Evolutionary conservation across 1,140 invertebrate species (phyloP), one percentile per base, ranked within the genome.

Genomic region (Zaprionus inermis): DNA sequence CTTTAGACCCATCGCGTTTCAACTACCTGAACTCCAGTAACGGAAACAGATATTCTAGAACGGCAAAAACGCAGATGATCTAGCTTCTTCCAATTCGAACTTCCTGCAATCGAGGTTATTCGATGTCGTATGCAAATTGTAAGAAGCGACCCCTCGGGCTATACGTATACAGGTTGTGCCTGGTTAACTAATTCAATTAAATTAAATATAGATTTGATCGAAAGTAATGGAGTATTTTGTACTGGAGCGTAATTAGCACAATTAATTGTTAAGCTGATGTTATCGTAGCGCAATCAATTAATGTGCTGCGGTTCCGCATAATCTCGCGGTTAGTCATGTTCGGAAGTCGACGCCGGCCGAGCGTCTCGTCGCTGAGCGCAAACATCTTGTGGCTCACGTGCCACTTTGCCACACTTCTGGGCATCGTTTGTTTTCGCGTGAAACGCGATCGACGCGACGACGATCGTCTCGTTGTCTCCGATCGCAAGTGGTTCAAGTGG

Each of bases 1-100:
- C 5, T 88, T 78, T 34, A 85, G 57, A 32, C 65, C 9, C 58
- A 85, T 36, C 74, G 63, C 22, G 67, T 84, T 41, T 72, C 1
- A 59, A 9, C 38, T 32, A 32, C 30, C 30, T 9, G 30, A 32
- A 32, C 30, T 7, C 0, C 1, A 28, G 30, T 2, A 32, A 32
- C 7, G 10, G 30, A 32, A 32, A 32, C 1, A 6, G 7, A 32
- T 9, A 10, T n/a, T n/a, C n/a, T n/a, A n/a, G n/a, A n/a, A n/a
- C n/a, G n/a, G n/a, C n/a, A n/a, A 3, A 49, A 44, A 44, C 7
- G n/a, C 9, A 9, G n/a, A 44, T 44, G 38, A 16, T 16, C 38
- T 16, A 1, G 14, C 4, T 5, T 6, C 14, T 38, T n/a, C 1
- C 5, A 38, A n/a, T 38, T 14, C 2, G 12, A 44, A 16, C 38